phyloP scores from a whole-genome alignment of 2,888 invertebrate species.

The Lasioglossum vierecki region DNA sequence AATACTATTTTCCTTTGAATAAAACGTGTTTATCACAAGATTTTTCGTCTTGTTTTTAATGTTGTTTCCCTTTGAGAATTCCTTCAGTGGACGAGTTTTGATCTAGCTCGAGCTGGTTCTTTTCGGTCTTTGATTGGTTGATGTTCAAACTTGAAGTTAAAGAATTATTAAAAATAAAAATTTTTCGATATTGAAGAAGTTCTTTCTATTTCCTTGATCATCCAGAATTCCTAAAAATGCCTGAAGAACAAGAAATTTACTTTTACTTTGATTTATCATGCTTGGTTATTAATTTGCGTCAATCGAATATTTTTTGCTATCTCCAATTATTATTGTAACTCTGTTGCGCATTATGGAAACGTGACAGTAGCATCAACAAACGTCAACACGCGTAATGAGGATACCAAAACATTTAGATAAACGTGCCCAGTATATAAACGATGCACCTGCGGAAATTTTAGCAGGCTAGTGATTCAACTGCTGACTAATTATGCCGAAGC shows the following conservation, averaged over 20 bases:
- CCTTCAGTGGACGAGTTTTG: background rate
- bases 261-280: background rate
- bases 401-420: background rate
- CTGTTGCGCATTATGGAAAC: background rate
- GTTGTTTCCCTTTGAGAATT: background rate
- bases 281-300: background rate
- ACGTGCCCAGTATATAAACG: background rate
- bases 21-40: background rate
- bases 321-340: background rate
- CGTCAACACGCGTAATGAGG: background rate
- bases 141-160: background rate
- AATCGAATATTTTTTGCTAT: background rate
- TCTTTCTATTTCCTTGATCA: no score
- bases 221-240: background rate
- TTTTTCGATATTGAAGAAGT: background rate
- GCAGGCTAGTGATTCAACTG: background rate
- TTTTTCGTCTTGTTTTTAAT: background rate
- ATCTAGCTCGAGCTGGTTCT: background rate
- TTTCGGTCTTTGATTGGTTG: background rate
- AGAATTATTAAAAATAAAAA: background rate
- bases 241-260: background rate
- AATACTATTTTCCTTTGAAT: background rate
- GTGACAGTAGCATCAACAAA: background rate
- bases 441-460: background rate
- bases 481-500: background rate